Conservation (phyloP, 2,888 invertebrate species). For the Idaea biselata region DNA sequence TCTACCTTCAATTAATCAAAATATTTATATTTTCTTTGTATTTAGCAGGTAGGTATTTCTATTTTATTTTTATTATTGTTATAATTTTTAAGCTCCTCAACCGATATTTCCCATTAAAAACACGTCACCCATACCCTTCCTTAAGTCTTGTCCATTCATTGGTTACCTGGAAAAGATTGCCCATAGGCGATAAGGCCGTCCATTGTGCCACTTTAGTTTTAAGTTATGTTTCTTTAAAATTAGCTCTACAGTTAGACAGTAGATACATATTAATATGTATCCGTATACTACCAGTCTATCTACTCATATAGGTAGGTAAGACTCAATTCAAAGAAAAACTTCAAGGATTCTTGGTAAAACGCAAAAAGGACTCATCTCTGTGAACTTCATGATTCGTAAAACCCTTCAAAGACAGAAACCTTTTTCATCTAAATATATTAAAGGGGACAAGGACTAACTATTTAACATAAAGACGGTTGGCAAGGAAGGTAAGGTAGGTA, state of each 20-base stretch:
- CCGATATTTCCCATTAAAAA: too few species aligned
- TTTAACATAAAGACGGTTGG: neutral
- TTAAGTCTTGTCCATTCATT: too few species aligned
- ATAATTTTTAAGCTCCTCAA: too few species aligned
- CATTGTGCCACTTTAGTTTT: too few species aligned
- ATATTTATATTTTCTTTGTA: too few species aligned
- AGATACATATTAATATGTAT: too few species aligned
- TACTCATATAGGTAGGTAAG: neutral
- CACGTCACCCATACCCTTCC: too few species aligned
- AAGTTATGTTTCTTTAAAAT: too few species aligned
- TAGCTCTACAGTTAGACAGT: neutral
- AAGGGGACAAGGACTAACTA: neutral
- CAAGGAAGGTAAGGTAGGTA: neutral
- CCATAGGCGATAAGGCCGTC: too few species aligned
- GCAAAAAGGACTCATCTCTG: neutral
- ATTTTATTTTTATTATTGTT: too few species aligned
- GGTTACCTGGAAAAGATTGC: too few species aligned
- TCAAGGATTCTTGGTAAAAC: neutral
- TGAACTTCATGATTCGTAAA: neutral
- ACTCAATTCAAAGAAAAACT: neutral
- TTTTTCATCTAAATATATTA: neutral
- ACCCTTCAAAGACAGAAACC: constrained; percentile 1
- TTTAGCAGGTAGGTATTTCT: too few species aligned
- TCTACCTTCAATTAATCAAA: neutral
- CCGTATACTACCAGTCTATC: neutral